These are phyloP conservation scores for Plutella xylostella DNA, from an alignment of 2,888 invertebrate genomes.

Conservation along the genomic window DNA sequence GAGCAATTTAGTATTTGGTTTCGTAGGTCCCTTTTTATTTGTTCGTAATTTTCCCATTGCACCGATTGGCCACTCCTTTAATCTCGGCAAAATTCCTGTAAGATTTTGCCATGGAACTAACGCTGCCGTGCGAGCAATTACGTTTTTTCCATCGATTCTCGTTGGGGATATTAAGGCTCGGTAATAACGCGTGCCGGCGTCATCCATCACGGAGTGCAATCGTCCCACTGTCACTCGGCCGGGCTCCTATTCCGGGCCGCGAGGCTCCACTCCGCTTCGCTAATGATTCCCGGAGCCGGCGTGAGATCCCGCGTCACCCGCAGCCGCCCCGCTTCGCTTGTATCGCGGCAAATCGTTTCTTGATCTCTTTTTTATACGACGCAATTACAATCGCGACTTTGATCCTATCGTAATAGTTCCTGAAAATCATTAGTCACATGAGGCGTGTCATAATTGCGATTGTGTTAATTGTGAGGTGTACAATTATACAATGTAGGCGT, in stretches of 20 bases:
- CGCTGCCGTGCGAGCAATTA: background rate
- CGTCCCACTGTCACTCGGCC: slow-evolving; percentile 49
- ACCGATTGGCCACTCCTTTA: background rate
- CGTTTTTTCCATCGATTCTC: slow-evolving; percentile 3
- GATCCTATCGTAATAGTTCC: background rate
- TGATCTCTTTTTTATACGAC: slow-evolving; percentile 14
- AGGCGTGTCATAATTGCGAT: background rate
- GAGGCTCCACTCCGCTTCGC: slow-evolving; percentile 48
- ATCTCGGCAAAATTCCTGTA: background rate
- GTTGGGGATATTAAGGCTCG: slow-evolving; percentile 1
- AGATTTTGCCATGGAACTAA: background rate
- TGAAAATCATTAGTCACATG: background rate
- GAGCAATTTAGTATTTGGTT: slow-evolving; percentile 25
- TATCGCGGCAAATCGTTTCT: slow-evolving; percentile 36
- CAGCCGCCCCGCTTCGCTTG: slow-evolving; percentile 43
- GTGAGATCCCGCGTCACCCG: slow-evolving; percentile 26
- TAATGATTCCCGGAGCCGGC: slow-evolving; percentile 50
- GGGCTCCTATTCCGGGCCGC: slow-evolving; percentile 52
- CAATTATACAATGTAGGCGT: slow-evolving; percentile 3
- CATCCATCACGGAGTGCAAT: slow-evolving; percentile 65
- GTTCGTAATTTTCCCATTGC: slow-evolving; percentile 16
- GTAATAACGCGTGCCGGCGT: slow-evolving; percentile 25
- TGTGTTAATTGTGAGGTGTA: background rate
- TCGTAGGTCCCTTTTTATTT: slow-evolving; percentile 25
- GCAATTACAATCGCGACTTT: background rate